phyloP scores from a whole-genome alignment of 2,113 vertebrate species.

The Menidia beryllina region DNA sequence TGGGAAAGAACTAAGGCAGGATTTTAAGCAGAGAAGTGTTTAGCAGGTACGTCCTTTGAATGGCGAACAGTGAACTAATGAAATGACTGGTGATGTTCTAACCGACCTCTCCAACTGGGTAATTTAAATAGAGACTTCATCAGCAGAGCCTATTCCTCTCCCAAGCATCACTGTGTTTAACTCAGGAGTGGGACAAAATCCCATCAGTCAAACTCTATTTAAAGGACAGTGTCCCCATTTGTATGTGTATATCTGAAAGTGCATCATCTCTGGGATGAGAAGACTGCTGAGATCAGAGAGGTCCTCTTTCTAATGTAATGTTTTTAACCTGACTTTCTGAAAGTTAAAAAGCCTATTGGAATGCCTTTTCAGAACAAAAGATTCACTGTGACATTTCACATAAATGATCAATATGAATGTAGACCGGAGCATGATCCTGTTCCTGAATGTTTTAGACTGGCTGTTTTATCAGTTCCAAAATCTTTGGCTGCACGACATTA shows the following conservation, averaged over 20 bases:
- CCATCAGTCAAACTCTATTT: constrained; percentile 15
- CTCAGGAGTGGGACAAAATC: constrained; percentile 48
- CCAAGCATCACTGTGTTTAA: constrained; percentile 49
- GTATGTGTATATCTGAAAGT: neutral
- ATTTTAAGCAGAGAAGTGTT: neutral
- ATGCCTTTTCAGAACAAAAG: constrained; percentile 58
- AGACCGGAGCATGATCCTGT: constrained; percentile 54
- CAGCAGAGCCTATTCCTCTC: constrained; percentile 26
- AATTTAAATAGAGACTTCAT: constrained; percentile 18
- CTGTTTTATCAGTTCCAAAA: constrained; percentile 50
- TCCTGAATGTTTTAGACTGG: constrained; percentile 53
- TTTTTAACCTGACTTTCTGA: constrained; percentile 42
- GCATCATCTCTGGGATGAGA: constrained; percentile 4
- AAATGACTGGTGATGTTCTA: constrained; percentile 30
- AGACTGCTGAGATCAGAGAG: constrained; percentile 64
- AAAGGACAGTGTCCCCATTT: constrained; percentile 27
- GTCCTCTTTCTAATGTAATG: constrained; percentile 33
- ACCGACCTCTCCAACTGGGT: constrained; percentile 11
- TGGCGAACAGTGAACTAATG: neutral
- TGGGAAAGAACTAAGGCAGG: constrained; percentile 25
- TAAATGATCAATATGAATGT: constrained; percentile 60
- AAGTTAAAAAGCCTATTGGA: constrained; percentile 37
- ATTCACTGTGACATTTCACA: constrained; percentile 70
- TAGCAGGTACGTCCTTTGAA: neutral
- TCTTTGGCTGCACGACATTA: constrained; percentile 54